phyloP scores from a whole-genome alignment of 2,113 vertebrate genomes.

The Pollachius pollachius region DNA sequence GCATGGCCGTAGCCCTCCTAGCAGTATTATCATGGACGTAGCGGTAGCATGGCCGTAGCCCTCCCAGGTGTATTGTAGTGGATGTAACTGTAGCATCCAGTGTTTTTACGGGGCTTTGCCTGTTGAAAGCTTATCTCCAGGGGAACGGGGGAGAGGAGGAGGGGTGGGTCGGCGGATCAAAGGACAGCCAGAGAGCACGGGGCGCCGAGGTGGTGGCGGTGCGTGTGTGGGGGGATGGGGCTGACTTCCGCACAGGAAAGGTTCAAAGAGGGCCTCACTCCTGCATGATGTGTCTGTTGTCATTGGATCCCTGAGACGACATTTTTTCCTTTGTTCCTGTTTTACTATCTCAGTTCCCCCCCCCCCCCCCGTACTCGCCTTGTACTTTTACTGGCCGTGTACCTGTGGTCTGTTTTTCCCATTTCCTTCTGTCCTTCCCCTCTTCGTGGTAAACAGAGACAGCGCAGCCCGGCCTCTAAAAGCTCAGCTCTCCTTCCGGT shows the following conservation, averaged over 20 bases:
- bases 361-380: slow-evolving; percentile 32
- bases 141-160: slow-evolving; percentile 21
- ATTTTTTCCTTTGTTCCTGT: slow-evolving; percentile 12
- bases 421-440: slow-evolving; percentile 21
- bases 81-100: background rate
- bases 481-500: no score
- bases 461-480: no score
- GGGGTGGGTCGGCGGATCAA: slow-evolving; percentile 4
- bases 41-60: slow-evolving; percentile 21
- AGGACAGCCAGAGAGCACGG: slow-evolving; percentile 23
- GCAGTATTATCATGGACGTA: no score
- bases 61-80: slow-evolving; percentile 9
- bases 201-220: background rate
- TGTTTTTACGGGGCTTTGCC: slow-evolving; percentile 58
- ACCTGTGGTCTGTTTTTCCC: slow-evolving; percentile 34
- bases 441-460: background rate
- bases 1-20: no score
- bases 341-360: slow-evolving; percentile 21
- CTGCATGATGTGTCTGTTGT: slow-evolving; percentile 56
- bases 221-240: slow-evolving; percentile 15
- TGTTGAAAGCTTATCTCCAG: slow-evolving; percentile 57
- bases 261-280: slow-evolving; percentile 54
- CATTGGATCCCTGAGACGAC: slow-evolving; percentile 54
- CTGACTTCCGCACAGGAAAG: slow-evolving; percentile 46
- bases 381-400: slow-evolving; percentile 23